Base-by-base conservation (phyloP, 2,888 invertebrate species). In the Andricus curvator region DNA sequence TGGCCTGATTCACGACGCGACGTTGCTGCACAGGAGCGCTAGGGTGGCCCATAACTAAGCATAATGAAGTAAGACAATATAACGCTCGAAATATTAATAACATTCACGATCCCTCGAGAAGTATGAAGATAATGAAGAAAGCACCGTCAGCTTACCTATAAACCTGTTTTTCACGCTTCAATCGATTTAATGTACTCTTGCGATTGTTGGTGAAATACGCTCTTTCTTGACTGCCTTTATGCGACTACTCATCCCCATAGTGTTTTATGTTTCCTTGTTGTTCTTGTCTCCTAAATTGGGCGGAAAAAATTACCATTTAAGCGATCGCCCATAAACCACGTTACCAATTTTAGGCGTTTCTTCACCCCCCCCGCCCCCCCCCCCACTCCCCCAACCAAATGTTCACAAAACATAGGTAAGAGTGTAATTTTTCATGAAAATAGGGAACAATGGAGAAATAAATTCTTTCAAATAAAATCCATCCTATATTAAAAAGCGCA, bases 61-160 rank as follows among this genome's bases (percentile, higher is more conserved):
- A 84, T 86, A 85, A 86, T 87, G 85, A 86, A 87, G 86, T 82
- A 85, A 81, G 77, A 82, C 82, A 84, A 87, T 86, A 86, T 82
- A 78, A 79, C 64, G 66, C 37, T 78, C 82, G 76, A 83, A 82
- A 84, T 86, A 87, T 86, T 87, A 87, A 87, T 85, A 84, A 87
- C 83, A 84, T 87, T 78, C 86, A 84, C 64, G 79, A 81, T 77
- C 78, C 78, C 64, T 65, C 65, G 66, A 77, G 68, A 77, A 68
- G 78, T 74, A 60, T 68, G 76, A 60, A 13, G 60, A 22, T 60
- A 60, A 60, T 22, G 60, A 60, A 60, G 22, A 25, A 60, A 60
- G 11, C 60, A 60, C 22, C 60, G 4, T 11, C 60, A 22, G 60
- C 20, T 20, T n/a, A 22, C 37, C 37, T 60, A 60, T 60, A 22